A percentile compares a stretch with the other conserved stretches of the same genome.
Evolutionary conservation across 2,888 invertebrate species (phyloP).

Genomic region (Macrophya alboannulata): DNA sequence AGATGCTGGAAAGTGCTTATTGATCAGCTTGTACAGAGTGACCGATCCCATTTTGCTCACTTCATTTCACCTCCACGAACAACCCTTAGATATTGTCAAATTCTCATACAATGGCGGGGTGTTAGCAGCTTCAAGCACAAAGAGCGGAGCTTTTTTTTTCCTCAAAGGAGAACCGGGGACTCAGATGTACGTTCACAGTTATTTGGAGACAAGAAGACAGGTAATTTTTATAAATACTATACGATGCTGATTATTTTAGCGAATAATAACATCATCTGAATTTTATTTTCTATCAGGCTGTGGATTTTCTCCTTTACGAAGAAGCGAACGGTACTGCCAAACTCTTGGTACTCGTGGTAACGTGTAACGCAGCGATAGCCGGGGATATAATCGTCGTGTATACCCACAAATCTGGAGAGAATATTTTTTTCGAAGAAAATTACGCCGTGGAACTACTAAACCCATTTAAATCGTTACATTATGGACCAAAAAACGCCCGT

Average conservation of each 20-base stretch:
- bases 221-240: background rate
- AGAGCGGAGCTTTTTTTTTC: constrained; percentile 67
- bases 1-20: constrained; percentile 66
- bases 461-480: constrained; percentile 64
- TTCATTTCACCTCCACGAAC: constrained; percentile 65
- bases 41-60: constrained; percentile 60
- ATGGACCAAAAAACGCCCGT: constrained; percentile 59
- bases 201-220: constrained; percentile 42
- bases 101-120: constrained; percentile 67
- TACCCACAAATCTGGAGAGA: constrained; percentile 59
- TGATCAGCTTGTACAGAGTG: constrained; percentile 60
- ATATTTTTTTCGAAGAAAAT: constrained; percentile 43
- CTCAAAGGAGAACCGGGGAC: constrained; percentile 45
- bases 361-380: constrained; percentile 56
- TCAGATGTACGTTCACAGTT: constrained; percentile 52
- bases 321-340: constrained; percentile 43
- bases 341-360: constrained; percentile 65
- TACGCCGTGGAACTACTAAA: constrained; percentile 62
- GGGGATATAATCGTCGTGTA: constrained; percentile 66
- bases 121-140: constrained; percentile 63
- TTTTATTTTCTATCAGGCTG: constrained; percentile 54
- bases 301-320: constrained; percentile 71
- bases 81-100: constrained; percentile 67
- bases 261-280: background rate
- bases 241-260: background rate